A percentile compares a stretch with the other conserved stretches of the same genome.
These are phyloP conservation scores for Acanthosepion lycidas DNA, from an alignment of 2,888 invertebrate genomes.

Conservation along the genomic window DNA sequence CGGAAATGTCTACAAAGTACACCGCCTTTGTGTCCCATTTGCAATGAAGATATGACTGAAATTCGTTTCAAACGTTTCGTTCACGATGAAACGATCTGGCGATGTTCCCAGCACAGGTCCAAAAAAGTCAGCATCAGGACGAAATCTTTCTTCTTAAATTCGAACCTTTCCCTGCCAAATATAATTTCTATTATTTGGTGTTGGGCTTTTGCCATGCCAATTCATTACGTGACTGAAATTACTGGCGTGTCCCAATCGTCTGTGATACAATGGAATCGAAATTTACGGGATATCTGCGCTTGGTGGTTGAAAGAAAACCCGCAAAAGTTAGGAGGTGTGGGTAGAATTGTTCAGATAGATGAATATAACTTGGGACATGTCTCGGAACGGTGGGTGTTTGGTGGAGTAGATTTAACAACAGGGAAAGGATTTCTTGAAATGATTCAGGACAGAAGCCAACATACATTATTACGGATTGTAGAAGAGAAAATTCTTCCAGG, in stretches of 20 bases:
- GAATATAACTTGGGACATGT: background rate
- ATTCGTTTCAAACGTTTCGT: background rate
- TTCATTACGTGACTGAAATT: background rate
- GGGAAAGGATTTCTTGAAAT: background rate
- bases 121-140: background rate
- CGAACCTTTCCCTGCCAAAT: background rate
- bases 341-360: background rate
- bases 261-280: background rate
- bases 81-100: background rate
- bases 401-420: background rate
- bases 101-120: background rate
- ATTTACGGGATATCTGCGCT: background rate
- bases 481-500: background rate
- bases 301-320: background rate
- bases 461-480: background rate
- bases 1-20: background rate
- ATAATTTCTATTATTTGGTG: background rate
- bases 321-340: background rate
- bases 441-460: background rate
- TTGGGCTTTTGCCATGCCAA: background rate
- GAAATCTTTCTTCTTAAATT: background rate
- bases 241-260: background rate
- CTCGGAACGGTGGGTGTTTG: conserved; percentile 1
- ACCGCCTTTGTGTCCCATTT: background rate
- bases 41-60: background rate